Evolutionary conservation across 2,113 vertebrate genomes (phyloP), one percentile per base, ranked within the genome.

Genomic region (Neogobius melanostomus): DNA sequence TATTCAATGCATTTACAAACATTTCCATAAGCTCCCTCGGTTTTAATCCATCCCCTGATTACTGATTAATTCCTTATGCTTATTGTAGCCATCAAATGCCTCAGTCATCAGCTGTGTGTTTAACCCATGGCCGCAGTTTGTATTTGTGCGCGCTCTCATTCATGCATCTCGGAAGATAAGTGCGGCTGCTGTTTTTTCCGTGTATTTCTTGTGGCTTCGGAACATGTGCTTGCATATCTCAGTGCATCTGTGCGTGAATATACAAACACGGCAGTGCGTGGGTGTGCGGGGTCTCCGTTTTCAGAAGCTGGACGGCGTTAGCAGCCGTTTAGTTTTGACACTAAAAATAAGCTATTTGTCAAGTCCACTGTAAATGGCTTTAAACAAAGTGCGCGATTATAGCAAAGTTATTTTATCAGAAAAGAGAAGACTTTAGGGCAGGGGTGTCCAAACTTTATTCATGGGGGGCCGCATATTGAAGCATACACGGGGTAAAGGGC

Each of bases 81-180:
- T 61, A 71, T 48, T 62, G 47, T 12, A 47, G 76, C 60, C 15
- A 46, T 69, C 60, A 75, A 74, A 68, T 69, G 81, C 64, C 63
- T 57, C 68, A 74, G 64, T 72, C 68, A 52, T 66, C 64, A 68
- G 61, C 74, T 68, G 53, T 79, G 84, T 79, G 83, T 61, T 65
- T 53, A 44, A 70, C 82, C 68, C 59, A 43, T 67, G 59, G 64
- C 63, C 62, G 21, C 9, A n/a, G 48, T 69, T 50, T 82, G 69
- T 21, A 5, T 70, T 17, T 66, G 43, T 72, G 46, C 57, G 72
- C 42, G 14, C 15, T 59, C 10, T 64, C 75, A 81, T 42, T 67
- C 42, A 43, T 80, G 77, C 66, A n/a, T 82, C 45, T 64, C 79
- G 16, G 63, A 36, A 71, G 81, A 82, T 82, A 82, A 78, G 45